phyloP scores from a whole-genome alignment of 2,113 vertebrate genomes.

The Struthidea cinerea region DNA sequence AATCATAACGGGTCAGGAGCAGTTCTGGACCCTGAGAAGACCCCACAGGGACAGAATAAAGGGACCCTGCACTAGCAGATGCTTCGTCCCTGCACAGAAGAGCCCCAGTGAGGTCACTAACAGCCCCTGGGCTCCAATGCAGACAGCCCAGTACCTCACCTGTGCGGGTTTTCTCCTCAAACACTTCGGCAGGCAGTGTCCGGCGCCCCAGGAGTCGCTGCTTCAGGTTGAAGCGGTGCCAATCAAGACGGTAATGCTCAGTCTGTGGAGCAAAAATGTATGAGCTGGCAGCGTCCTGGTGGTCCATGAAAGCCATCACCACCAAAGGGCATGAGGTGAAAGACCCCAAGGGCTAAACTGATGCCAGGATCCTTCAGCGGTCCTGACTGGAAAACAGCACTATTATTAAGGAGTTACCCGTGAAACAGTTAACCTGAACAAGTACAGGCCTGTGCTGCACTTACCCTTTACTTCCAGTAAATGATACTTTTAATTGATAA shows the following conservation, averaged over 20 bases:
- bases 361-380: not conserved
- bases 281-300: not conserved
- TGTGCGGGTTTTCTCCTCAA: slow-evolving; percentile 81
- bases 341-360: not conserved
- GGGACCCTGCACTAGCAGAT: not conserved
- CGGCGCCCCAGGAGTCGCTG: slow-evolving; percentile 75
- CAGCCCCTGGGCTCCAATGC: not conserved
- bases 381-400: not conserved
- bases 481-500: not conserved
- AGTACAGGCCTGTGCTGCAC: not conserved
- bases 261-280: slow-evolving; percentile 64
- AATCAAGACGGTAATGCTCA: slow-evolving; percentile 94
- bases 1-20: not conserved
- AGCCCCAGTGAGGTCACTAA: accelerated
- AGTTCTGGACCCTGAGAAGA: not conserved
- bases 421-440: not conserved
- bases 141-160: slow-evolving; percentile 45
- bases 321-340: not conserved
- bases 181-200: slow-evolving; percentile 76
- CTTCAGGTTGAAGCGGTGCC: slow-evolving; percentile 95
- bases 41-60: not conserved
- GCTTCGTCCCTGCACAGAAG: not conserved
- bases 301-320: not conserved
- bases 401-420: not conserved
- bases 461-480: not conserved